These are phyloP conservation scores for Eupithecia dodoneata DNA, from an alignment of 2,888 invertebrate genomes.

Conservation along the genomic window DNA sequence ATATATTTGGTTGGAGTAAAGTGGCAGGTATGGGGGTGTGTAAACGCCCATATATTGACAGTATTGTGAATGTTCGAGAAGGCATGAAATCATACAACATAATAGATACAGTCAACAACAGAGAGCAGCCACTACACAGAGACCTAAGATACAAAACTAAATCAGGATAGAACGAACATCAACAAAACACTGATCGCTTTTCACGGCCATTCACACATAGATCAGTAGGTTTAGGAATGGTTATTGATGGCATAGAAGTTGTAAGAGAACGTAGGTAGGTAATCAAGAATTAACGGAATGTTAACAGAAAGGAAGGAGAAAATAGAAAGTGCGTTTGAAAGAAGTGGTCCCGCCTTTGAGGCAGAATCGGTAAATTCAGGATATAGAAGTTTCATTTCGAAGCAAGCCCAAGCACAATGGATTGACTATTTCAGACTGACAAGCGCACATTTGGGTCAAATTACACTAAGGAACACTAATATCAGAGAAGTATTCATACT, in stretches of 20 bases:
- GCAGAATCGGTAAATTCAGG: constrained; percentile 63
- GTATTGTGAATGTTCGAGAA: constrained; percentile 84
- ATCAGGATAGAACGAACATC: constrained; percentile 73
- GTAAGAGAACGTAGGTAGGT: constrained; percentile 54
- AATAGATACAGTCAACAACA: constrained; percentile 84
- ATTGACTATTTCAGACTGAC: constrained; percentile 67
- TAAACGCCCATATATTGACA: constrained; percentile 78
- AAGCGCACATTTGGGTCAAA: constrained; percentile 71
- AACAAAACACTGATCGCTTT: constrained; percentile 67
- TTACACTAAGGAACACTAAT: constrained; percentile 70
- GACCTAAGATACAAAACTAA: constrained; percentile 79
- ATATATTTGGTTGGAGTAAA: constrained; percentile 80
- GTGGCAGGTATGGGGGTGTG: constrained; percentile 80
- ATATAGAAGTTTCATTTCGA: constrained; percentile 65
- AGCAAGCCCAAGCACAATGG: constrained; percentile 83
- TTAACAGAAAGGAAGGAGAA: constrained; percentile 63
- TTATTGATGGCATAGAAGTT: constrained; percentile 54
- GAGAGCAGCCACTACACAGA: constrained; percentile 85
- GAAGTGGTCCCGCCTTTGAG: constrained; percentile 62
- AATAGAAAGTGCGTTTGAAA: constrained; percentile 70
- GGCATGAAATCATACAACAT: constrained; percentile 83
- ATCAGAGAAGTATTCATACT: constrained; percentile 69
- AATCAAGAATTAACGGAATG: constrained; percentile 60
- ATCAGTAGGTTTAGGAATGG: constrained; percentile 63
- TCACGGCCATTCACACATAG: constrained; percentile 51